Percentiles rank a stretch among this genome's conserved stretches.
These are phyloP conservation scores for Rhopalosiphum nymphaeae DNA, from an alignment of 2,888 invertebrate species.

Conservation along the genomic window DNA sequence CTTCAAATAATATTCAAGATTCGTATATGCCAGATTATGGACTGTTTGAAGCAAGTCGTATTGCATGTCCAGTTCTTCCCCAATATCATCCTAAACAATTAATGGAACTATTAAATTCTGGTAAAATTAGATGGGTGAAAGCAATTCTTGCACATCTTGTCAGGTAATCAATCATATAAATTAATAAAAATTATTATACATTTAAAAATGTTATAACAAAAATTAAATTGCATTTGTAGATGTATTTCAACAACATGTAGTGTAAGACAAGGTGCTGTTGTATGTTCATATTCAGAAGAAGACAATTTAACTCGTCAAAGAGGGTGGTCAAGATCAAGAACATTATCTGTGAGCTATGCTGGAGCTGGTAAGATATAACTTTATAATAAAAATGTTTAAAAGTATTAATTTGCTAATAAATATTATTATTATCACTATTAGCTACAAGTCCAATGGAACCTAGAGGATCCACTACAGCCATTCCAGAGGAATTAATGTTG, in stretches of 20 bases:
- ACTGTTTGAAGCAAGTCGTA: conserved; percentile 95
- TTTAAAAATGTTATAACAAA: conserved; percentile 5
- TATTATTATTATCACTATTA: conserved; percentile 69
- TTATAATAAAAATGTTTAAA: conserved; percentile 1
- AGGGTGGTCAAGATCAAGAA: conserved; percentile 90
- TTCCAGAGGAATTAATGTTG: conserved; percentile 88
- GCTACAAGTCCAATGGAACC: conserved; percentile 84
- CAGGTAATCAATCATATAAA: conserved; percentile 73
- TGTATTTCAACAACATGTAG: conserved; percentile 78
- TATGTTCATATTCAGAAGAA: conserved; percentile 72
- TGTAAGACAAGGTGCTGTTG: conserved; percentile 70
- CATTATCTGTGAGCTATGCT: conserved; percentile 88
- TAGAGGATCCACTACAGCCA: conserved; percentile 80
- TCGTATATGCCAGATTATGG: conserved; percentile 92
- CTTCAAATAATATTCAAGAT: conserved; percentile 72
- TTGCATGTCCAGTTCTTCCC: conserved; percentile 97
- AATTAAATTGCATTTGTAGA: conserved; percentile 69
- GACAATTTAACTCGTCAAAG: conserved; percentile 77
- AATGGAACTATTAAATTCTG: conserved; percentile 97
- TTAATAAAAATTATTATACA: not conserved
- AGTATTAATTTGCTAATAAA: not conserved
- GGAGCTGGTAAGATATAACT: conserved; percentile 67
- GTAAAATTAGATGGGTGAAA: conserved; percentile 97
- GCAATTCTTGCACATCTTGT: conserved; percentile 97
- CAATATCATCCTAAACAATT: conserved; percentile 99